Evolutionary conservation across 2,888 invertebrate genomes (phyloP).

Genomic region (Luffia ferchaultella): DNA sequence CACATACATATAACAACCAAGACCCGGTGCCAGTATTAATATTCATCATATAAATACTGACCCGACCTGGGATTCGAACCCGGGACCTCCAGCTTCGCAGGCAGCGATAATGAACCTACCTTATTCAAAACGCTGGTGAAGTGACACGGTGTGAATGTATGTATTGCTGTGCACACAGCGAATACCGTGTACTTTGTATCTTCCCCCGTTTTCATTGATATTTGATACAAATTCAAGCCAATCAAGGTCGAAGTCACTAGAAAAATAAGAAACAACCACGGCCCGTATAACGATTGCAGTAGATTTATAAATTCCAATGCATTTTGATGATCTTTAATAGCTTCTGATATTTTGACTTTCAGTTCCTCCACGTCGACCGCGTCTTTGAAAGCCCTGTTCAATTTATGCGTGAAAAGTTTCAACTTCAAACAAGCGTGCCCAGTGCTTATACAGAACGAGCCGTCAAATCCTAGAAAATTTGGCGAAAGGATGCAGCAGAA

Average conservation of each 20-base stretch:
- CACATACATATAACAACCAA: no score
- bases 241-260: constrained; percentile 31
- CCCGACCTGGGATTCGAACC: no score
- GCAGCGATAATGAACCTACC: no score
- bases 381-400: constrained; percentile 26
- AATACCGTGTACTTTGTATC: constrained; percentile 36
- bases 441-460: constrained; percentile 40
- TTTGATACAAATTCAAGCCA: constrained; percentile 37
- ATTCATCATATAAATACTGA: no score
- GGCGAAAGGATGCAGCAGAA: constrained; percentile 29
- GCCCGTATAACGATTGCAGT: constrained; percentile 34
- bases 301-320: constrained; percentile 28
- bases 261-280: constrained; percentile 38
- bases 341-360: constrained; percentile 23
- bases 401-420: constrained; percentile 30
- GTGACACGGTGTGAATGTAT: constrained; percentile 39
- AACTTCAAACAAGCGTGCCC: constrained; percentile 38
- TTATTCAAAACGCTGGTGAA: constrained; percentile 32
- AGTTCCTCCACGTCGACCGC: constrained; percentile 23
- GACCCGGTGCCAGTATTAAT: no score
- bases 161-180: constrained; percentile 27
- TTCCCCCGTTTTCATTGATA: constrained; percentile 26
- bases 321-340: constrained; percentile 35
- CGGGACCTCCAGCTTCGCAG: no score
- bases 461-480: constrained; percentile 37